Evolutionary conservation across 2,888 invertebrate genomes (phyloP).

Genomic region (Blastobasis lacticolella): DNA sequence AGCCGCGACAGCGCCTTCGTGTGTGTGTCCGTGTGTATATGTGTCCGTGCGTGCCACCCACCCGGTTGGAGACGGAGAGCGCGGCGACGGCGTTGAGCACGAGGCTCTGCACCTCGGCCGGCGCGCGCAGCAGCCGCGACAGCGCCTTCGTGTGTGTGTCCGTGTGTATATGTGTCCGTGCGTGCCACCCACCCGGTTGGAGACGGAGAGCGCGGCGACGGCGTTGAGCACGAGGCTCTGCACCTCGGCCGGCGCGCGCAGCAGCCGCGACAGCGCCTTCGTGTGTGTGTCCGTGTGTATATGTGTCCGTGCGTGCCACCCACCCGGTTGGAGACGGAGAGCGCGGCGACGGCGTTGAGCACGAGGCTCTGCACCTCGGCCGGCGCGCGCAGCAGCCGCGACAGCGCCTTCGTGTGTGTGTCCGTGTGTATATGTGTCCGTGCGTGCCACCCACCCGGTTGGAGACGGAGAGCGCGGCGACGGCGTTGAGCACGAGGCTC

Average conservation of each 20-base stretch:
- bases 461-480: conserved; percentile 93
- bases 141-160: conserved; percentile 81
- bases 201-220: conserved; percentile 94
- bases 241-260: conserved; percentile 95
- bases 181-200: conserved; percentile 76
- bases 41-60: conserved; percentile 32
- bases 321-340: conserved; percentile 89
- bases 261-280: conserved; percentile 92
- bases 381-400: conserved; percentile 92
- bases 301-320: conserved; percentile 13
- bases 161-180: neutral
- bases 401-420: conserved; percentile 83
- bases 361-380: conserved; percentile 98
- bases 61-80: conserved; percentile 89
- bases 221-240: conserved; percentile 97
- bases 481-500: conserved; percentile 94
- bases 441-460: conserved; percentile 75
- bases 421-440: neutral
- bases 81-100: conserved; percentile 97
- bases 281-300: conserved; percentile 31
- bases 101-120: conserved; percentile 96
- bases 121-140: conserved; percentile 91
- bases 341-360: conserved; percentile 94
- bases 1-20: conserved; percentile 93
- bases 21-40: neutral